Evolutionary conservation across 2,888 invertebrate genomes (phyloP), one percentile per base, ranked within the genome.

Genomic region (Melipona beecheii): DNA sequence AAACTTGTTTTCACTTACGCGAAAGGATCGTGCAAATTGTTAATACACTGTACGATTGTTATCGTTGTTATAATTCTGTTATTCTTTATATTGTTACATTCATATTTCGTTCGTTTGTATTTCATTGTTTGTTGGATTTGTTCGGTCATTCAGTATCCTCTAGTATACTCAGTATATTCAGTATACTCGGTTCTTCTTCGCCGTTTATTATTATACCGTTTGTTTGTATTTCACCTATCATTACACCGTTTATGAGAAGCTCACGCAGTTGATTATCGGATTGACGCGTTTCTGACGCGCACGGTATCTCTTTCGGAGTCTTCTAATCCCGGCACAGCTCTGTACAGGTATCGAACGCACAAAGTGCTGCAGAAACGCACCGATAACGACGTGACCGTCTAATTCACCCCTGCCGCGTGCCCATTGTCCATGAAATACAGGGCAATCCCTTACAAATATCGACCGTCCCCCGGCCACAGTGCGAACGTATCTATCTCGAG

Each of bases 371-470:
- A 70, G 74, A 56, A 77, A 82, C 73, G 77, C 75, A 75, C 73
- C 68, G 78, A 79, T 79, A 87, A 87, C 83, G 82, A 84, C 74
- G 81, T 82, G 84, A 74, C 77, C 84, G 77, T 79, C 83, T 86
- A 87, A 87, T 85, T 85, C 83, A 81, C 83, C 76, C 74, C 75
- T 76, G 87, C 87, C 73, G 65, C 72, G 64, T 52, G 56, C 65
- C 83, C 79, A 87, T 87, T 87, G 86, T 87, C 88, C 81, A 71
- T 73, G 79, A 87, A 83, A 87, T 86, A 75, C 77, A 71, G 64
- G 43, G 84, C 86, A 78, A 87, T 86, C 79, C 87, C 71, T 79
- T 69, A 79, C 81, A 81, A 85, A 86, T 79, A 86, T 76, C 86
- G 74, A 86, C 73, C 78, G 75, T 76, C 75, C 75, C 64, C 81